These are phyloP conservation scores for Oreonectes daqikongensis DNA, from an alignment of 2,797 vertebrate species.

Conservation along the genomic window DNA sequence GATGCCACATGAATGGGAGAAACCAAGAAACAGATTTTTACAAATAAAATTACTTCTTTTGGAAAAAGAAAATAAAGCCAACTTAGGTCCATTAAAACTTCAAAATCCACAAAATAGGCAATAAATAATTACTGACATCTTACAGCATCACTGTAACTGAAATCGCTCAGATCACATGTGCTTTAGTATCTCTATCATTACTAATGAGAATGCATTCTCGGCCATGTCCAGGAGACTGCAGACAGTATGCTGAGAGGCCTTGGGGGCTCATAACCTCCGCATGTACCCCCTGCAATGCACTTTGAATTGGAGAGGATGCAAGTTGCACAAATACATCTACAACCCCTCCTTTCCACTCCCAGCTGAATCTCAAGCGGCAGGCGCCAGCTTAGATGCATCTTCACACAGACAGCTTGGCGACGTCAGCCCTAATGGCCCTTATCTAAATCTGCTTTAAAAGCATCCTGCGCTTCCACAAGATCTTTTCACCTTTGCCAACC, in stretches of 20 bases:
- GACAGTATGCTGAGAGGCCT: conserved; percentile 40
- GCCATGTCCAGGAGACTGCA: conserved; percentile 27
- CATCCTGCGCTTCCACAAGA: conserved; percentile 83
- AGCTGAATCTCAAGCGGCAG: conserved; percentile 69
- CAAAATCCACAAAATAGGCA: no score
- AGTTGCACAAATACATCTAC: conserved; percentile 74
- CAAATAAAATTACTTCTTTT: no score
- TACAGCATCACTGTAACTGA: conserved; percentile 6
- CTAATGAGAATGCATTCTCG: conserved; percentile 26
- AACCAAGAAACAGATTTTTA: background rate
- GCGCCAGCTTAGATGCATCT: conserved; percentile 82
- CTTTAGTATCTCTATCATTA: background rate
- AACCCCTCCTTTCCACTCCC: conserved; percentile 35
- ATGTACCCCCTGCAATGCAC: conserved; percentile 66
- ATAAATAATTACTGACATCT: no score
- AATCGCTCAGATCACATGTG: background rate
- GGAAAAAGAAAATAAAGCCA: no score
- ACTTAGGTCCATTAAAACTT: no score
- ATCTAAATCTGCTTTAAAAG: conserved; percentile 94
- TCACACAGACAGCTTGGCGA: conserved; percentile 88
- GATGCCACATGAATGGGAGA: background rate
- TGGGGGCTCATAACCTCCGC: conserved; percentile 65
- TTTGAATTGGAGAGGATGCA: conserved; percentile 86
- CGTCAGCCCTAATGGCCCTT: conserved; percentile 87
- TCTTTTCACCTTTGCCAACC: conserved; percentile 84